Evolutionary conservation across 1,140 invertebrate species (phyloP), one percentile per base, ranked within the genome.

Genomic region (Drosophila melanica): DNA sequence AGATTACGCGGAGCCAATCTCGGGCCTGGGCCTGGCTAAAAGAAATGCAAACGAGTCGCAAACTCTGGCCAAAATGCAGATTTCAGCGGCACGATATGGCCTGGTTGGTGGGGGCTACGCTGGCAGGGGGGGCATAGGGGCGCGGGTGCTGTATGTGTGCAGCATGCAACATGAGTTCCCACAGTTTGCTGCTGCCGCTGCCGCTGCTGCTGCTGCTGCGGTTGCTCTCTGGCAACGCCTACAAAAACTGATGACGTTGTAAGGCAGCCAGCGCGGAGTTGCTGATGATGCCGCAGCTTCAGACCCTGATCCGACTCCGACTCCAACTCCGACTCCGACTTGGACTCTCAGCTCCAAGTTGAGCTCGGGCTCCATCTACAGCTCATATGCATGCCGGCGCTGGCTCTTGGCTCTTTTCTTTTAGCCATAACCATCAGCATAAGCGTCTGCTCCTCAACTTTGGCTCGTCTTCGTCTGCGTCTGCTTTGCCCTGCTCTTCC

Each of bases 191-290:
- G 75, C 44, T 27, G 50, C 63, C n/a, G 63, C 63, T 20, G 27
- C 27, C 5, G 23, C 23, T 27, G 23, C 23, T 27, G 59, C 48
- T 53, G 64, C 42, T 57, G 63, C 47, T 68, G 81, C 84, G 64
- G 84, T 77, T 89, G 84, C 84, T 90, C 84, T 89, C 70, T 90
- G 84, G 84, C 79, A 68, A 89, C 84, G 84, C 84, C 84, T 89
- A 84, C 84, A 45, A 89, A 89, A 89, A 82, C 75, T 89, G 84
- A 90, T 89, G 84, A 89, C 84, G 84, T 89, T 84, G 84, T 84
- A 89, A 79, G 84, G 70, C 75, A 71, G 81, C 78, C 68, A 53
- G 20, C 2, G 20, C 20, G 20, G 79, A 70, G 54, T 57, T 20
- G 55, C 55, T 64, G 77, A 44, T 77, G 76, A 63, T 62, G 78